These are phyloP conservation scores for Pollenia amentaria DNA, from an alignment of 2,888 invertebrate genomes.

Conservation along the genomic window DNA sequence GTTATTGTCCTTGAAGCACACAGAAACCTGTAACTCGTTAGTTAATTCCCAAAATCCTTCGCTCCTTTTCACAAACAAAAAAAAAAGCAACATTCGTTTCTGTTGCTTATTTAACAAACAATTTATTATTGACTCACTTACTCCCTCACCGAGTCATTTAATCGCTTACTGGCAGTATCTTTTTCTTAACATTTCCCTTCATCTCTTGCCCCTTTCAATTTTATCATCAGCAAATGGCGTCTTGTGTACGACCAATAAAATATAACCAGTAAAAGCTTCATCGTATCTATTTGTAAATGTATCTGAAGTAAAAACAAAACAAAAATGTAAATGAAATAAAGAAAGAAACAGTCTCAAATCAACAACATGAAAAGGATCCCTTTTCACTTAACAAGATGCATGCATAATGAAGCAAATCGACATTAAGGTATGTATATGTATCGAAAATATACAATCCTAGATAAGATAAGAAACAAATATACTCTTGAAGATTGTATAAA, in stretches of 20 bases:
- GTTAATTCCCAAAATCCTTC: slow-evolving; percentile 33
- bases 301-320: slow-evolving; percentile 7
- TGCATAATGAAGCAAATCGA: slow-evolving; percentile 69
- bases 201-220: neutral
- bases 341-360: slow-evolving; percentile 53
- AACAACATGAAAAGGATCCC: slow-evolving; percentile 58
- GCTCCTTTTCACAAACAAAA: neutral
- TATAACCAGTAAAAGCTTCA: slow-evolving; percentile 42
- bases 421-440: slow-evolving; percentile 47
- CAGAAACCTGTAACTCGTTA: slow-evolving; percentile 16
- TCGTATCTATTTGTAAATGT: slow-evolving; percentile 44
- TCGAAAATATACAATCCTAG: slow-evolving; percentile 3
- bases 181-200: neutral
- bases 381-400: slow-evolving; percentile 69
- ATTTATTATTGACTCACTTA: slow-evolving; percentile 41
- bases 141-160: slow-evolving; percentile 12
- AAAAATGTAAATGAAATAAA: neutral
- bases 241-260: slow-evolving; percentile 36
- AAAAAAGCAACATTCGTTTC: slow-evolving; percentile 41
- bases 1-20: slow-evolving; percentile 61
- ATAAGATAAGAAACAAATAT: slow-evolving; percentile 33
- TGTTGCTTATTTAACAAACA: slow-evolving; percentile 63
- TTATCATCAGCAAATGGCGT: neutral
- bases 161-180: slow-evolving; percentile 20
- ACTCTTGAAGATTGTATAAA: slow-evolving; percentile 29